Conservation (phyloP, 1,140 invertebrate genomes). For the Drosophila sp. region DNA sequence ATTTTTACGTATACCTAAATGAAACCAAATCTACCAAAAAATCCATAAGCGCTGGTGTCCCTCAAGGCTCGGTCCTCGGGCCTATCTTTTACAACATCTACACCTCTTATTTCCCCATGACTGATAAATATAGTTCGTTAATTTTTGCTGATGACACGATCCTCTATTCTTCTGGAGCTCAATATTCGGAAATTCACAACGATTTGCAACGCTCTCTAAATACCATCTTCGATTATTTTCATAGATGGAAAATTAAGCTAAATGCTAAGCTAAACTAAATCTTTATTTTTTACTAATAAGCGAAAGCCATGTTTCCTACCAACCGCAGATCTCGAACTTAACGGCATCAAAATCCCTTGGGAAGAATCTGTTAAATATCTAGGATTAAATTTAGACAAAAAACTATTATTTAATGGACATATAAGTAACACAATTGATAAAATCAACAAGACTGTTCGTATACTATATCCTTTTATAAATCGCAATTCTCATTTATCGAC, state of each 20-base stretch:
- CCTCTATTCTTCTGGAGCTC: not conserved
- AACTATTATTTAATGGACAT: conserved; percentile 16
- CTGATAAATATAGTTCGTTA: not conserved
- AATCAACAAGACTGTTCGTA: conserved; percentile 14
- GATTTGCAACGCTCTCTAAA: conserved; percentile 6
- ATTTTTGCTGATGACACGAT: conserved; percentile 4
- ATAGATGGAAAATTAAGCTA: conserved; percentile 15
- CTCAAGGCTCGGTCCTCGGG: conserved; percentile 9
- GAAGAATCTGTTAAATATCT: conserved; percentile 16
- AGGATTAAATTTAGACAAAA: conserved; percentile 17
- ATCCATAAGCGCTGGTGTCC: conserved; percentile 8
- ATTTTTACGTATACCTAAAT: not conserved
- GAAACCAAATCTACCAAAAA: not conserved
- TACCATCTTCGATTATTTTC: not conserved
- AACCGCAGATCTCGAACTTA: conserved; percentile 8
- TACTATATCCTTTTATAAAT: conserved; percentile 19
- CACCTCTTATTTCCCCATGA: conserved; percentile 8
- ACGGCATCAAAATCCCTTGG: conserved; percentile 12
- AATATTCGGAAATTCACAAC: not conserved
- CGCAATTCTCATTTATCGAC: conserved; percentile 12
- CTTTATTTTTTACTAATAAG: conserved; percentile 4
- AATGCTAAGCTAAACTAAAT: conserved; percentile 15
- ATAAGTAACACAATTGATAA: conserved; percentile 20
- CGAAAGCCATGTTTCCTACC: conserved; percentile 17
- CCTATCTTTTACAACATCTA: conserved; percentile 10